These are phyloP conservation scores for Oophaga sylvatica DNA, from an alignment of 2,797 vertebrate species.

Conservation along the genomic window DNA sequence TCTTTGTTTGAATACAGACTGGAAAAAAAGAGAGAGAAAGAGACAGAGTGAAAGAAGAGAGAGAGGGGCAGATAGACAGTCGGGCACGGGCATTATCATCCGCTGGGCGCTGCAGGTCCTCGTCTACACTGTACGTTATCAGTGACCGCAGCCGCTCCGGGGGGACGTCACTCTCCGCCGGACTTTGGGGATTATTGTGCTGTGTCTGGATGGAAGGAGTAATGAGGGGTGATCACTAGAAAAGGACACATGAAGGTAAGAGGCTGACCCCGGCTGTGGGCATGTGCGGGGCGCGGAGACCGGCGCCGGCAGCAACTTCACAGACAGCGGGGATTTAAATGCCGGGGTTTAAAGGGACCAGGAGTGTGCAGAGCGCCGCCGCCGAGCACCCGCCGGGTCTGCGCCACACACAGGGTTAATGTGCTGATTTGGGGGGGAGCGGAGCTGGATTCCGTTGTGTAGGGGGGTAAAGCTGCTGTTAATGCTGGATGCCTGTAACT, in stretches of 20 bases:
- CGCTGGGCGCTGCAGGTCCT: no score
- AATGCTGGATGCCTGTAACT: background rate
- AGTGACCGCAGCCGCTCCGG: background rate
- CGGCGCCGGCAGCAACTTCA: conserved; percentile 3
- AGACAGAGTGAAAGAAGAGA: conserved; percentile 19
- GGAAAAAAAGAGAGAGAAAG: conserved; percentile 53
- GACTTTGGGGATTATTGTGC: conserved; percentile 15
- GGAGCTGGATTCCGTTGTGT: background rate
- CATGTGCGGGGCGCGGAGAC: no score
- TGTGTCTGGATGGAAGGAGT: background rate
- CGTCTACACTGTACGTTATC: no score
- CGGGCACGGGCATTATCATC: background rate
- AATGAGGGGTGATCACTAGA: background rate
- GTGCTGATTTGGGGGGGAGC: background rate
- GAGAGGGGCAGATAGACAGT: conserved; percentile 2
- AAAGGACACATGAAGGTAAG: conserved; percentile 40
- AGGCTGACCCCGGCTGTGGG: background rate
- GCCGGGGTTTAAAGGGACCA: conserved; percentile 49
- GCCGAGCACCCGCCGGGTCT: background rate
- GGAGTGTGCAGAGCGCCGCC: background rate
- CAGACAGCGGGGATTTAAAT: conserved; percentile 40
- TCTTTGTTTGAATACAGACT: conserved; percentile 62
- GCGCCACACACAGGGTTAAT: background rate
- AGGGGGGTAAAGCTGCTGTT: background rate
- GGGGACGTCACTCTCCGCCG: background rate